Conservation (phyloP, 2,113 vertebrate species). For the Hemicordylus capensis region DNA sequence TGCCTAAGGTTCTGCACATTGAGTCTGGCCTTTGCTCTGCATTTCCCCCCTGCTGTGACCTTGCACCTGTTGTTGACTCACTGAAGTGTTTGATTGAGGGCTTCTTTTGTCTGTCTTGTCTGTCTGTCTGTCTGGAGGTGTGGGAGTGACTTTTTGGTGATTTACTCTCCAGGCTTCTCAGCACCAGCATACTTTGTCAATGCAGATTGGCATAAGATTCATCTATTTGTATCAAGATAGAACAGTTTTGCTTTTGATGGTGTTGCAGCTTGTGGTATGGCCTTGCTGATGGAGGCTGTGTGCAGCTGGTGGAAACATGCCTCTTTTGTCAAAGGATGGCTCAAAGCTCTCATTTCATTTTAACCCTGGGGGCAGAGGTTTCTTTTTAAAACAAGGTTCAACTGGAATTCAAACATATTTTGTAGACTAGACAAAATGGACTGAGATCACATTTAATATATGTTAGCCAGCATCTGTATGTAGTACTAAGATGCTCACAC, state of each 20-base stretch:
- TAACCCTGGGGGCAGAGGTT: neutral
- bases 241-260: conserved; percentile 38
- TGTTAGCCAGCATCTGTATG: neutral
- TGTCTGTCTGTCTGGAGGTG: conserved; percentile 1
- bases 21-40: neutral
- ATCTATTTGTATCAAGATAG: conserved; percentile 24
- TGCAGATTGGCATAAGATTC: neutral
- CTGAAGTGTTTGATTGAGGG: conserved; percentile 17
- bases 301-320: conserved; percentile 13
- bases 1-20: neutral
- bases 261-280: conserved; percentile 32
- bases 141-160: conserved; percentile 19
- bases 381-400: neutral
- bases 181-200: neutral
- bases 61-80: neutral
- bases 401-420: too few relatives aligned
- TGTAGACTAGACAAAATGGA: too few relatives aligned
- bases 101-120: neutral
- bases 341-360: conserved; percentile 43
- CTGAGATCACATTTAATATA: too few relatives aligned
- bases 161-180: conserved; percentile 6
- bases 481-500: neutral
- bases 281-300: conserved; percentile 21
- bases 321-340: conserved; percentile 20
- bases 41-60: conserved; percentile 11